phyloP scores from a whole-genome alignment of 2,797 vertebrate genomes.

The Epinephelus malabaricus region DNA sequence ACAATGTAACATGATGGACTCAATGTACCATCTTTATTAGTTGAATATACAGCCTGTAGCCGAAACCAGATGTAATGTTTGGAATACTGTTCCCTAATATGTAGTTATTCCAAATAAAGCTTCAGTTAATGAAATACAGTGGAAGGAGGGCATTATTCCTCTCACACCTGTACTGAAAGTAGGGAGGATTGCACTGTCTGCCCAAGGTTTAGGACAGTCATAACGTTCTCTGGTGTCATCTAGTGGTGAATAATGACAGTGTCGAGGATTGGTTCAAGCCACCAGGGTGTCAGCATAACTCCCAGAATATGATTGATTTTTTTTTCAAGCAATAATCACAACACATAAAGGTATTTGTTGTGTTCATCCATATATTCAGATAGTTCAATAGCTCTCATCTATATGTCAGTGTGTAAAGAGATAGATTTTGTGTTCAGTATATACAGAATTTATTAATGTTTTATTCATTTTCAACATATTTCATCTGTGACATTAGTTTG shows the following conservation, averaged over 20 bases:
- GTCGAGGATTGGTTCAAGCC: background rate
- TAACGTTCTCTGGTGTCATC: constrained; percentile 57
- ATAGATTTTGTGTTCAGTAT: background rate
- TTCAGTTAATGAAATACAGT: constrained; percentile 6
- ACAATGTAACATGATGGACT: background rate
- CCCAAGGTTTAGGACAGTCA: background rate
- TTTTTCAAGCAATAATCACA: background rate
- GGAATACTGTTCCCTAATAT: background rate
- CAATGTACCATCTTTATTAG: background rate
- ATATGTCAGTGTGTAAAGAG: background rate
- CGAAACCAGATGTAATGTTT: background rate
- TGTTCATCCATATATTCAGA: constrained; percentile 1
- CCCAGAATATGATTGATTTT: background rate
- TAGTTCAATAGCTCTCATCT: background rate
- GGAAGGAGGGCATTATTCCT: background rate
- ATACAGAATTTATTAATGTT: too few relatives aligned
- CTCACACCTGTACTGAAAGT: constrained; percentile 8
- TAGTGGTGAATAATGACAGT: constrained; percentile 54
- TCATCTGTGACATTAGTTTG: background rate
- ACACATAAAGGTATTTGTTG: background rate
- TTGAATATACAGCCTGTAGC: background rate
- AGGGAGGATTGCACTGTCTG: background rate
- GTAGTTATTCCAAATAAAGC: background rate
- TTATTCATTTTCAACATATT: background rate
- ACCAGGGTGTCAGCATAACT: background rate